A percentile compares a stretch with the other conserved stretches of the same genome.
Conservation (phyloP, 2,113 vertebrate genomes). For the Aphyosemion australe region DNA sequence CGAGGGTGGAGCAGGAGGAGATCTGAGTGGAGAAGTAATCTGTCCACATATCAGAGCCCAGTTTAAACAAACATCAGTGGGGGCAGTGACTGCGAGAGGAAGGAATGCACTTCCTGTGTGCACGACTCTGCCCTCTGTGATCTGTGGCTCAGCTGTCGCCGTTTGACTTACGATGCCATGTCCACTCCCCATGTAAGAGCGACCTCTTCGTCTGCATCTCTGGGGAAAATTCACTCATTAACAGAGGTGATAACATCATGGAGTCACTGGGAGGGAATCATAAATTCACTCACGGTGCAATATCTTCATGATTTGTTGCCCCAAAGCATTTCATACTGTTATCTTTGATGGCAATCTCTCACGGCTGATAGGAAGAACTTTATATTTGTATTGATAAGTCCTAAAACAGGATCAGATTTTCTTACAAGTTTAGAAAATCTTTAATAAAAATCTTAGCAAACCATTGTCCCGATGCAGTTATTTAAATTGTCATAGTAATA, state of each 20-base stretch:
- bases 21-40: conserved; percentile 74
- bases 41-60: conserved; percentile 78
- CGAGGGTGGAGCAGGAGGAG: conserved; percentile 39
- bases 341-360: background rate
- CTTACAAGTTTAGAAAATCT: too few relatives aligned
- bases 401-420: background rate
- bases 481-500: too few relatives aligned
- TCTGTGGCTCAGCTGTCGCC: conserved; percentile 67
- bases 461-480: too few relatives aligned
- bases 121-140: conserved; percentile 70
- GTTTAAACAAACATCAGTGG: conserved; percentile 83
- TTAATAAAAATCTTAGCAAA: too few relatives aligned
- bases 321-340: background rate
- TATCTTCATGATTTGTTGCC: conserved; percentile 9
- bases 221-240: conserved; percentile 35
- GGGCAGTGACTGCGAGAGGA: conserved; percentile 83
- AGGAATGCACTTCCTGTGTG: conserved; percentile 87
- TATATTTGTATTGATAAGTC: background rate
- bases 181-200: conserved; percentile 56
- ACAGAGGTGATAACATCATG: conserved; percentile 47
- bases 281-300: conserved; percentile 3
- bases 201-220: conserved; percentile 37
- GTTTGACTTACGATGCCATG: conserved; percentile 62
- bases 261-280: conserved; percentile 30
- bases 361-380: background rate